These are phyloP conservation scores for Lithophane ornitopus DNA, from an alignment of 2,888 invertebrate genomes.

Conservation along the genomic window DNA sequence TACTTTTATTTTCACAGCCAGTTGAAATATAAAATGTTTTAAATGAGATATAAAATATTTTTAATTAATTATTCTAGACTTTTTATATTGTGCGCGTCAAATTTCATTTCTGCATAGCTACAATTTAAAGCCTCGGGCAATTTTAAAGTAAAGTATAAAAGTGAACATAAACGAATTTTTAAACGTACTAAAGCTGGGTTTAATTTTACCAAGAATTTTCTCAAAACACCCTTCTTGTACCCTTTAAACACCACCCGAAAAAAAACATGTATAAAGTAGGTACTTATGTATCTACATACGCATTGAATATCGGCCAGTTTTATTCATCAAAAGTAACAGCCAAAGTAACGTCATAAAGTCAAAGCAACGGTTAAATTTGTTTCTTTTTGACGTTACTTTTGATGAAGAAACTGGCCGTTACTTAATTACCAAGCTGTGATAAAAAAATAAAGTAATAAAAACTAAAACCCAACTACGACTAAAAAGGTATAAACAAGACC, in stretches of 20 bases:
- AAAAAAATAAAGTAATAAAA: too few species aligned
- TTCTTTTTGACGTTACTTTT: too few species aligned
- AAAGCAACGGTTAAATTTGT: too few species aligned
- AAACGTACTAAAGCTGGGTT: conserved; percentile 2
- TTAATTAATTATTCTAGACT: conserved; percentile 29
- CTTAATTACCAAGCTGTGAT: too few species aligned
- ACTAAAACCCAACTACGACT: too few species aligned
- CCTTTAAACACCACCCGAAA: neutral
- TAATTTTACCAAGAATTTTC: neutral
- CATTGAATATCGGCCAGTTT: too few species aligned
- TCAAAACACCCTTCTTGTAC: neutral
- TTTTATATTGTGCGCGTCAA: conserved; percentile 41
- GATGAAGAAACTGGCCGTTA: too few species aligned
- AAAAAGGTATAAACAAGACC: too few species aligned
- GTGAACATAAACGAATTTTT: conserved; percentile 25
- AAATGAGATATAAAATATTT: conserved; percentile 25
- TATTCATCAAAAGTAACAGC: too few species aligned
- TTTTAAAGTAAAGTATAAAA: conserved; percentile 20
- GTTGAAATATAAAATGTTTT: conserved; percentile 12
- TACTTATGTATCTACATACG: too few species aligned
- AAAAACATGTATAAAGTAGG: neutral
- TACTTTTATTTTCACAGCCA: conserved; percentile 29
- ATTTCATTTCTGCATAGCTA: conserved; percentile 32
- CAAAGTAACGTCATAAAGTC: too few species aligned
- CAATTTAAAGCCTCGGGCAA: conserved; percentile 2